Evolutionary conservation across 2,888 invertebrate genomes (phyloP), one percentile per base, ranked within the genome.

Genomic region (Campaea margaritaria): DNA sequence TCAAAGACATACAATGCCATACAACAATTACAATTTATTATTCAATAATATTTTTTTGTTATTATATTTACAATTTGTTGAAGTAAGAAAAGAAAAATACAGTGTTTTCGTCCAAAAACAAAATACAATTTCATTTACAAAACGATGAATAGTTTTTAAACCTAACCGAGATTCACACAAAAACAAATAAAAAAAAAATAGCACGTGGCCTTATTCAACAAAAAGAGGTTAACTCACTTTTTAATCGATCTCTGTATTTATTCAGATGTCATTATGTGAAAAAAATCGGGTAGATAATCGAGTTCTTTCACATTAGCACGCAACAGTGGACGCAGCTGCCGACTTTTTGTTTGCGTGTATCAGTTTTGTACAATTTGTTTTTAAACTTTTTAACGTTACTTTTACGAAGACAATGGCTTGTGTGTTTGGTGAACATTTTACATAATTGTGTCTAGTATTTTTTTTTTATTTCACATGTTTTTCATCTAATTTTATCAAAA

Each of bases 201-300:
- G 73, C 75, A 69, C 75, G 73, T 64, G 75, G 54, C 69, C n/a
- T 8, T 10, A n/a, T 39, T 36, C 41, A 58, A 21, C 5, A 21
- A 69, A 69, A 72, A 58, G 65, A 66, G 64, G 62, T 73, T 68
- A 68, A 67, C 61, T 63, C 34, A 38, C 50, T 77, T 81, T 79
- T 74, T 70, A 70, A 67, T 65, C 64, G 66, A 69, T 56, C 64
- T 60, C 56, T 60, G 65, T 85, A 85, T 86, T 86, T 85, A 78
- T 79, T 82, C 85, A 85, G 83, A 78, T 85, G 84, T 81, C 82
- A 79, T 76, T 85, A 78, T 84, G 82, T 83, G 80, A 79, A 73
- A 79, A 73, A 78, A 79, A 82, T 79, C 78, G 75, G 39, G 57
- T 58, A 63, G 62, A 70, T 78, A 81, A 82, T 80, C 76, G 74